Base-by-base conservation (phyloP, 2,113 vertebrate species). In the Recurvirostra avosetta region DNA sequence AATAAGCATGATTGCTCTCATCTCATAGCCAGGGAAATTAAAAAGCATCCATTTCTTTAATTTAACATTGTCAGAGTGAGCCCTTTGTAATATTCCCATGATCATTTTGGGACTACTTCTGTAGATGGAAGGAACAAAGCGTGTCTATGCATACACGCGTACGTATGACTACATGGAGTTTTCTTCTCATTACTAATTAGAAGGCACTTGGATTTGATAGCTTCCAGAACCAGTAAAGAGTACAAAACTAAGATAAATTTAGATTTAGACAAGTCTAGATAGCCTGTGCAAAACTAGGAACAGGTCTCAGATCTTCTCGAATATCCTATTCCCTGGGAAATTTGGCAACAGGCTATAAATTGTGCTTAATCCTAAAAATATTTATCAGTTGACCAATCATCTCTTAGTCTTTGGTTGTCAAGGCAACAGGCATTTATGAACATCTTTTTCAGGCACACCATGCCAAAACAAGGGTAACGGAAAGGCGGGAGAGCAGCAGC, bases 321-420 rank as follows among this genome's bases (percentile, higher is more conserved):
- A 2, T 8, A 14, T 19, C 80, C 53, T 27, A 6, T 67, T 88
- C 36, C 75, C 61, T 5, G 2, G 71, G 58, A 50, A 71, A 63
- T 67, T 1, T 72, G 85, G 74, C 88, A 68, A 82, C 47, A 11
- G 68, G 53, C 40, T 86, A 45, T 17, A 89, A 92, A 94, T 53
- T 65, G 52, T n/a, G 75, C 83, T 88, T 80, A 18, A 71, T 56
- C 87, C 96, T 95, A 95, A 95, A 94, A 92, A 78, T 86, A 89
- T 92, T 96, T 87, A 89, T 88, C 89, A 71, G 34, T 40, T 92
- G 94, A 67, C 79, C 93, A 85, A 92, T 90, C 86, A 38, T 66
- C 59, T 53, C 38, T 78, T 84, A 41, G 55, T 30, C 77, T 88
- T 2, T 27, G 59, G 94, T 94, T 96, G 96, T 43, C 94, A 94